A percentile compares a stretch with the other conserved stretches of the same genome.
phyloP scores from a whole-genome alignment of 2,113 vertebrate species.

The Oreochromis tanganicae region DNA sequence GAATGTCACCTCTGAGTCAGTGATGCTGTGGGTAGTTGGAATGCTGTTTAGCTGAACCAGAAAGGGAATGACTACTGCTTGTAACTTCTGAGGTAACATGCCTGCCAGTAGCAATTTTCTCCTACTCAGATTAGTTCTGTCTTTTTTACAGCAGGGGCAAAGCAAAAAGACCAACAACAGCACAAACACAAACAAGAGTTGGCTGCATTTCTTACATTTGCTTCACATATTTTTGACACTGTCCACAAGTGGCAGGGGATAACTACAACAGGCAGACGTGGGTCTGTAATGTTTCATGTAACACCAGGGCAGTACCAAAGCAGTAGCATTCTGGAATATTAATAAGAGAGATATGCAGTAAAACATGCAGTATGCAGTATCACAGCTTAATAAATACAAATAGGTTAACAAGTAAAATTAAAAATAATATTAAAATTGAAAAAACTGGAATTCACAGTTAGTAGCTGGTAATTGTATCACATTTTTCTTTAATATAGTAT shows the following conservation, averaged over 20 bases:
- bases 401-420: fast-evolving
- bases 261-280: not conserved
- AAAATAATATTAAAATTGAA: not conserved
- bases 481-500: not conserved
- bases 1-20: not conserved
- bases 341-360: not conserved
- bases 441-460: not conserved
- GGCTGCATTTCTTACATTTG: not conserved
- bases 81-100: not conserved
- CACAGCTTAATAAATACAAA: not conserved
- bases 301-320: not conserved
- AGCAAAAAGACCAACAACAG: not conserved
- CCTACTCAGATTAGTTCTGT: not conserved
- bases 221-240: not conserved
- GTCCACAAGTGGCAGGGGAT: not conserved
- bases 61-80: not conserved
- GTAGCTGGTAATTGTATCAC: not conserved
- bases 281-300: not conserved
- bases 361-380: not conserved
- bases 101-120: not conserved
- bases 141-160: not conserved
- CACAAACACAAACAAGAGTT: not conserved
- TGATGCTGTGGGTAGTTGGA: not conserved
- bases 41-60: not conserved
- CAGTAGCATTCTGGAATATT: not conserved